These are phyloP conservation scores for Asbolus verrucosus DNA, from an alignment of 1,140 invertebrate species.

Conservation along the genomic window DNA sequence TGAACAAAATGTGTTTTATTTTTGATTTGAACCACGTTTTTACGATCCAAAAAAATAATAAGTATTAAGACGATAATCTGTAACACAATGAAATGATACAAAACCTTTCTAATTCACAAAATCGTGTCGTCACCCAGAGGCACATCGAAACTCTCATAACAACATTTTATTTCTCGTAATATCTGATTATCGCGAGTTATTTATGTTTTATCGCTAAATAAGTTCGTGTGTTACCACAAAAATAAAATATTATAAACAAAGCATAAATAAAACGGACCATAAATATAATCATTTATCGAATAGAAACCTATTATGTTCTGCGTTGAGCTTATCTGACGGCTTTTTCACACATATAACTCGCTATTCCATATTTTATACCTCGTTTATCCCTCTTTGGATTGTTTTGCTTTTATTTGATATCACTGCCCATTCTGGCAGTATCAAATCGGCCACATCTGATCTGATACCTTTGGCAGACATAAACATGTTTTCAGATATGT, in stretches of 20 bases:
- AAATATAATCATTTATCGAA: conserved; percentile 34
- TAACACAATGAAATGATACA: no score
- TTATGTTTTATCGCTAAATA: neutral
- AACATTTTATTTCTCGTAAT: neutral
- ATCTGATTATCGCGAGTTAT: neutral
- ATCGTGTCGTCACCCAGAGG: no score
- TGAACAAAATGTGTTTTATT: no score
- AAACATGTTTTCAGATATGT: no score
- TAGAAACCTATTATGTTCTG: conserved; percentile 30
- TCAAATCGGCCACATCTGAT: conserved; percentile 25
- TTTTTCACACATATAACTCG: conserved; percentile 30
- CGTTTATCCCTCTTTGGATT: conserved; percentile 31
- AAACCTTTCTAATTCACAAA: no score
- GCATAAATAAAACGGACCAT: conserved; percentile 23
- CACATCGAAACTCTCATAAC: no score
- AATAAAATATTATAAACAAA: conserved; percentile 28
- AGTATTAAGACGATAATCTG: no score
- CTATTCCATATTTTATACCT: conserved; percentile 36
- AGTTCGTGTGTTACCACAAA: neutral
- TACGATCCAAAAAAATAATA: no score
- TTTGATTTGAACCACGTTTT: no score
- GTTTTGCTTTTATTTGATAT: conserved; percentile 22
- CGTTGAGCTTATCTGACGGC: conserved; percentile 31
- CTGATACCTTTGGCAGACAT: conserved; percentile 10
- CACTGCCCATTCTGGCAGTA: conserved; percentile 18